Conservation (phyloP, 2,888 invertebrate genomes). For the Dorcus parallelipipedus region DNA sequence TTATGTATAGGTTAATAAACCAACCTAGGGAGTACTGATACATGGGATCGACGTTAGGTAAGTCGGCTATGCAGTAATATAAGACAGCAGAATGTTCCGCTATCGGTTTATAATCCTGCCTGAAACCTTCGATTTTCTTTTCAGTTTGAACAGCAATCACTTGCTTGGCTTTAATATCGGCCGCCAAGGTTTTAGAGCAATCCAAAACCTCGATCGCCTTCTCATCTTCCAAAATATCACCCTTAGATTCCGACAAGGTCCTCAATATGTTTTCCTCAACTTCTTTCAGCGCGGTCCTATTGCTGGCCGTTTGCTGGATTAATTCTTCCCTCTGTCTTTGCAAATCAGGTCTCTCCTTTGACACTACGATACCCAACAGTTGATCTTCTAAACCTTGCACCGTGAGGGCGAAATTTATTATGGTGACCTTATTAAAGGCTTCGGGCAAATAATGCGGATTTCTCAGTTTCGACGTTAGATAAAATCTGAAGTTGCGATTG, state of each 20-base stretch:
- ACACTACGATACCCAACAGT: slow-evolving; percentile 77
- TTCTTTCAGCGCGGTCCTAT: slow-evolving; percentile 75
- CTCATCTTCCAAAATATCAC: slow-evolving; percentile 90
- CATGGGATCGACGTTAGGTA: slow-evolving; percentile 84
- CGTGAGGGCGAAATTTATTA: slow-evolving; percentile 81
- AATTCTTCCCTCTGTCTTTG: slow-evolving; percentile 77
- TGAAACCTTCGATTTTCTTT: slow-evolving; percentile 72
- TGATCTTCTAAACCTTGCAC: slow-evolving; percentile 81
- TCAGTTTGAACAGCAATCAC: slow-evolving; percentile 74
- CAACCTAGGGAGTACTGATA: slow-evolving; percentile 84
- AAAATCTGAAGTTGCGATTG: slow-evolving; percentile 70
- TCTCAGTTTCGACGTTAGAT: slow-evolving; percentile 77
- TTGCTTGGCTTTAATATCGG: slow-evolving; percentile 80
- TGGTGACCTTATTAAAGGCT: slow-evolving; percentile 76
- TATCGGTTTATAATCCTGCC: slow-evolving; percentile 71
- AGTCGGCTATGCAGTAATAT: slow-evolving; percentile 79
- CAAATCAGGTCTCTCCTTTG: slow-evolving; percentile 79
- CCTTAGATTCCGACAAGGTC: slow-evolving; percentile 77
- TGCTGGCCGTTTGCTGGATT: slow-evolving; percentile 75
- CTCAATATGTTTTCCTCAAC: slow-evolving; percentile 86
- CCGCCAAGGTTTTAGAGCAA: slow-evolving; percentile 77
- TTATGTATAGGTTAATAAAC: slow-evolving; percentile 79
- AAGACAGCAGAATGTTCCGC: slow-evolving; percentile 76
- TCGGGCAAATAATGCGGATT: slow-evolving; percentile 86
- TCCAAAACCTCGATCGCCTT: slow-evolving; percentile 83